These are phyloP conservation scores for Hypercompe scribonia DNA, from an alignment of 2,888 invertebrate species.

Conservation along the genomic window DNA sequence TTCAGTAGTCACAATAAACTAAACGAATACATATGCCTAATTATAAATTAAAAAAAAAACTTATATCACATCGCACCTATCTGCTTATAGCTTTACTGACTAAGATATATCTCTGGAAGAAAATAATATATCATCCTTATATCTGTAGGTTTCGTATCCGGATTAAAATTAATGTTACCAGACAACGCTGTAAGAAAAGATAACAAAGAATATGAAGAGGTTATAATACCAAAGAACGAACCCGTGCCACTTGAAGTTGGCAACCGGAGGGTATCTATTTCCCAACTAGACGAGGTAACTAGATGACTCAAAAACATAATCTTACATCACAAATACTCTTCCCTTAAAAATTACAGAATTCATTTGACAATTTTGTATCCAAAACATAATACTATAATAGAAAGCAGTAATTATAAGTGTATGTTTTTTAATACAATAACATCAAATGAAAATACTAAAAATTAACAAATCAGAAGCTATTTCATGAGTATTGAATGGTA, in stretches of 20 bases:
- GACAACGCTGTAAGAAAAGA: constrained; percentile 91
- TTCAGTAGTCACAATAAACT: no score
- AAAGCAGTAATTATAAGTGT: no score
- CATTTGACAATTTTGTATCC: no score
- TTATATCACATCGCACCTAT: no score
- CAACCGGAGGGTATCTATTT: constrained; percentile 88
- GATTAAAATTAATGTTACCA: constrained; percentile 92
- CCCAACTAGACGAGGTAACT: constrained; percentile 88
- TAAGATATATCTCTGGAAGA: background rate
- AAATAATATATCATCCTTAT: background rate
- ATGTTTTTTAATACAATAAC: no score
- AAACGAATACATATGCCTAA: no score
- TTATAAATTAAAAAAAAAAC: no score
- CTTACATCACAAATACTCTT: background rate
- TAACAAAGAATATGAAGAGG: constrained; percentile 93
- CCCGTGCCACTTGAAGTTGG: constrained; percentile 87
- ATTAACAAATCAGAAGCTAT: background rate
- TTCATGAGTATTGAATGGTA: background rate
- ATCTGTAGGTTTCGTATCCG: constrained; percentile 90
- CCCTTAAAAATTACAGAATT: no score
- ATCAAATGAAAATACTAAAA: background rate
- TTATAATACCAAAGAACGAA: constrained; percentile 92
- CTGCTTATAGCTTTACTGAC: no score
- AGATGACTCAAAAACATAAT: background rate
- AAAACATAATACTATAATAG: no score